Evolutionary conservation across 2,888 invertebrate genomes (phyloP).

Genomic region (Eulithis testata): DNA sequence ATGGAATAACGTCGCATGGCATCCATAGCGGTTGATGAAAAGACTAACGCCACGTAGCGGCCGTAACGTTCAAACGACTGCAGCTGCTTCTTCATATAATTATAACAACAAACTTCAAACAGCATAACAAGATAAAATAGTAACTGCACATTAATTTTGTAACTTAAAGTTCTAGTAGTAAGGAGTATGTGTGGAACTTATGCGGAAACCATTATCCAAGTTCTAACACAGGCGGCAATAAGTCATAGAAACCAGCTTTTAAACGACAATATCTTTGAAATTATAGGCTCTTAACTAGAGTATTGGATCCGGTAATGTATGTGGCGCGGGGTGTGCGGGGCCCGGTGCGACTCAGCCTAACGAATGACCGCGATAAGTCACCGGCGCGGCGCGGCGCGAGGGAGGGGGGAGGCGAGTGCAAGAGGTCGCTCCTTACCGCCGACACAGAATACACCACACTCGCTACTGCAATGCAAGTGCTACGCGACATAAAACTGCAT

Average conservation of each 20-base stretch:
- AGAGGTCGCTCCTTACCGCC: constrained; percentile 16
- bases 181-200: neutral
- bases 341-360: constrained; percentile 37
- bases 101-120: too few species aligned
- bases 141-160: too few species aligned
- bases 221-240: constrained; percentile 27
- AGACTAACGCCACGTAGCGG: too few species aligned
- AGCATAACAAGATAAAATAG: too few species aligned
- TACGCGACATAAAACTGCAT: constrained; percentile 33
- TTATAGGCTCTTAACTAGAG: constrained; percentile 39
- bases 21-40: too few species aligned
- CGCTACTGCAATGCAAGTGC: neutral
- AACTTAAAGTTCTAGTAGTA: too few species aligned
- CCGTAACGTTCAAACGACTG: too few species aligned
- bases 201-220: constrained; percentile 12
- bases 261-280: constrained; percentile 40
- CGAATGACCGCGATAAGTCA: constrained; percentile 47
- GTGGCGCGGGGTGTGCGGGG: constrained; percentile 13
- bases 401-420: constrained; percentile 19
- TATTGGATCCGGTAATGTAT: constrained; percentile 35
- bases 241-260: constrained; percentile 35
- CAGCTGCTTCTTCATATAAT: too few species aligned
- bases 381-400: constrained; percentile 7
- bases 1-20: too few species aligned
- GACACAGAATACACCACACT: constrained; percentile 11